phyloP scores from a whole-genome alignment of 2,113 vertebrate genomes.

The Euleptes europaea region DNA sequence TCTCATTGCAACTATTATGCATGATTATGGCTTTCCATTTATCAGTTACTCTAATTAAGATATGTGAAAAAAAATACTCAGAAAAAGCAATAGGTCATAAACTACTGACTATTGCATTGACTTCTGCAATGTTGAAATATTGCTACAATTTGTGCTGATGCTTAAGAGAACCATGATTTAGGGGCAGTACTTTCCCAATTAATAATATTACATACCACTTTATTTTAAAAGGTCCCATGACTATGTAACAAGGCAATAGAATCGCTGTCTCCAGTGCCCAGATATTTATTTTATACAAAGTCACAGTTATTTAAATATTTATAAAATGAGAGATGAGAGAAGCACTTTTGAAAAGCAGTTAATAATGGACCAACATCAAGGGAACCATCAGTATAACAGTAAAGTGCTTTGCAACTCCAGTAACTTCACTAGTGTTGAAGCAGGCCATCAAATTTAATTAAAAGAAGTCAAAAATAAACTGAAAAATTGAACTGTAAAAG shows the following conservation, averaged over 20 bases:
- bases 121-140: slow-evolving; percentile 62
- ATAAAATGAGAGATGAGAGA: slow-evolving; percentile 75
- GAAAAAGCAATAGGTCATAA: slow-evolving; percentile 48
- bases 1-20: slow-evolving; percentile 20
- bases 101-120: slow-evolving; percentile 56
- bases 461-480: slow-evolving; percentile 82
- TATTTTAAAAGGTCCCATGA: slow-evolving; percentile 59
- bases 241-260: slow-evolving; percentile 54
- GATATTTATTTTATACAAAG: slow-evolving; percentile 76
- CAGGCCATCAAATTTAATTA: slow-evolving; percentile 84
- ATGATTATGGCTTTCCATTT: slow-evolving; percentile 16
- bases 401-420: slow-evolving; percentile 76
- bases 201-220: slow-evolving; percentile 58
- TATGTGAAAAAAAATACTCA: slow-evolving; percentile 47
- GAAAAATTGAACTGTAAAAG: slow-evolving; percentile 77
- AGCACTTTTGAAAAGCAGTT: slow-evolving; percentile 78
- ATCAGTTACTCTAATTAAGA: slow-evolving; percentile 45
- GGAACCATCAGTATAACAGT: slow-evolving; percentile 76
- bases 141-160: slow-evolving; percentile 53
- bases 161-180: slow-evolving; percentile 59
- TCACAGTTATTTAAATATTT: slow-evolving; percentile 83
- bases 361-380: slow-evolving; percentile 80
- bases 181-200: slow-evolving; percentile 54
- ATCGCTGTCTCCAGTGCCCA: slow-evolving; percentile 57
- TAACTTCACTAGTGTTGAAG: slow-evolving; percentile 72